Base-by-base conservation (phyloP, 2,797 vertebrate genomes). In the Fistularia tabacaria region DNA sequence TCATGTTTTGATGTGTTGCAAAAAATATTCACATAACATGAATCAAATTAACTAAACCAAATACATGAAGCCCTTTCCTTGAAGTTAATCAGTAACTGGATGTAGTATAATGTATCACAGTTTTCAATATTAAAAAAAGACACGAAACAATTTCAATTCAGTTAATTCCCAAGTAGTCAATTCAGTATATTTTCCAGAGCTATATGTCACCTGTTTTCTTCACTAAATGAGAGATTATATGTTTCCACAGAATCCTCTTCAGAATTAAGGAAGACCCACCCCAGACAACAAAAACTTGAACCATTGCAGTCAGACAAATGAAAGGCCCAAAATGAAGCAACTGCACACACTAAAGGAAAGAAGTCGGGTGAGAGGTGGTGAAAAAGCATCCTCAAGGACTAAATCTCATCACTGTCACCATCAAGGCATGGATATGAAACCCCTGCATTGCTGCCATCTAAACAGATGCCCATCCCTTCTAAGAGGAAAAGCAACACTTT, bases 271-370 rank as follows among this genome's bases (percentile, higher is more conserved):
- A 38, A 40, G 36, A 41, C 52, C 49, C 11, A 51, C 8, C 46
- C 14, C 60, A 44, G 49, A 51, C 49, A 49, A 70, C 62, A 55
- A 55, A 50, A 57, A 47, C 66, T 60, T 40, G 37, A 55, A 43
- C 14, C 54, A 14, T 12, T 46, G 10, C 4, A 49, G 49, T 57
- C 51, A 66, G 12, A 46, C 46, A 36, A 63, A 81, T 14, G 49
- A 46, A 42, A 48, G 53, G 41, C 47, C 60, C 49, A 90, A 80
- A 81, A 63, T 64, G 10, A 93, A 90, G 76, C 78, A 78, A 37
- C 76, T 90, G 39, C 90, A 76, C 72, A 89, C 85, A 14, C 77
- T 83, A 14, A 92, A 86, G 55, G 83, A 91, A 54, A 87, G 91
- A 62, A 82, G 76, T 63, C 73, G 66, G 38, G 59, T 67, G 54